Conservation (phyloP, 2,888 invertebrate species). For the Microchrysa polita region DNA sequence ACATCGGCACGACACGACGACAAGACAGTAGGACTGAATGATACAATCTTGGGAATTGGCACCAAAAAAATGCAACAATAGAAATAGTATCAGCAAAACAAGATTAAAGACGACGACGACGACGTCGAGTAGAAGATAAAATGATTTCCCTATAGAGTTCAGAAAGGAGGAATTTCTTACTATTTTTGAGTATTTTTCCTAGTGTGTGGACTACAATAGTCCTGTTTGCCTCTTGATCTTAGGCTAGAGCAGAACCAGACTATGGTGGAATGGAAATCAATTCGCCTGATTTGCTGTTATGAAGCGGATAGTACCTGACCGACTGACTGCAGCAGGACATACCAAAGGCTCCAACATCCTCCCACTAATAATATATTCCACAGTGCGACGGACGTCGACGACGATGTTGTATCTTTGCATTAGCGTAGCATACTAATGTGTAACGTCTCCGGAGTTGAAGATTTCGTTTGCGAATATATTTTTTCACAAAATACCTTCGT, state of each 20-base stretch:
- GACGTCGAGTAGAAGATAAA: conserved; percentile 19
- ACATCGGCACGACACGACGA: too few species aligned
- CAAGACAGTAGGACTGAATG: background rate
- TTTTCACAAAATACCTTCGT: conserved; percentile 22
- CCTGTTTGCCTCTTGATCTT: conserved; percentile 5
- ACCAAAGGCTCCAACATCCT: conserved; percentile 3
- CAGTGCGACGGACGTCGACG: too few species aligned
- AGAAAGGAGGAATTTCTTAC: conserved; percentile 32
- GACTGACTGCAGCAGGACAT: background rate
- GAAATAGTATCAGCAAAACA: conserved; percentile 28
- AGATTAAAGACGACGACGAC: conserved; percentile 42
- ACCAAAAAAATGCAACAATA: conserved; percentile 27
- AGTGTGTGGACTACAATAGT: conserved; percentile 26
- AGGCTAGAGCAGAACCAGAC: conserved; percentile 8
- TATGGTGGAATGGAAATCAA: background rate
- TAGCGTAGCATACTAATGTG: conserved; percentile 43
- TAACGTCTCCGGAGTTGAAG: conserved; percentile 36
- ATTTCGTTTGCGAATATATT: conserved; percentile 18
- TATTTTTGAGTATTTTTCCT: conserved; percentile 28
- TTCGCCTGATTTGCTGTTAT: background rate
- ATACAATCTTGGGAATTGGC: background rate
- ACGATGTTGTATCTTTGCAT: conserved; percentile 16
- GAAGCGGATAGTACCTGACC: background rate
- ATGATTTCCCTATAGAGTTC: conserved; percentile 43
- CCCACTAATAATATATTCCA: conserved; percentile 28